Evolutionary conservation across 2,113 vertebrate genomes (phyloP), one percentile per base, ranked within the genome.

Genomic region (Limanda limanda): DNA sequence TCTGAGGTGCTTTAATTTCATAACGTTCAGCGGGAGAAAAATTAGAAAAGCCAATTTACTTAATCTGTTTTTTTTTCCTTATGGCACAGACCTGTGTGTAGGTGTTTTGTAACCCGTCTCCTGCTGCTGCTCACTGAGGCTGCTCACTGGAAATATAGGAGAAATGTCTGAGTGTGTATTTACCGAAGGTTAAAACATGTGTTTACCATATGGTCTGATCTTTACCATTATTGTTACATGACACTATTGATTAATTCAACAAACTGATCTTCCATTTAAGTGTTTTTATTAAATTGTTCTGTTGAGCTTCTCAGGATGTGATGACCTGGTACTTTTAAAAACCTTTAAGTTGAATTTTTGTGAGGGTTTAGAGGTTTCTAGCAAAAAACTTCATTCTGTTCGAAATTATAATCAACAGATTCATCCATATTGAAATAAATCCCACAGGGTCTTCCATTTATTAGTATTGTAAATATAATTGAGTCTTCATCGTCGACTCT

Each of bases 31-130:
- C 27, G 9, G 47, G 72, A 69, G 81, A 85, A 84, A 86, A 83
- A 88, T 88, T 84, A 85, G 72, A 83, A 90, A 86, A 86, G 76
- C 84, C 88, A 89, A 88, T 92, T 89, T 85, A 81, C 63, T 67
- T 88, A 85, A 91, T 91, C 87, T 79, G 25, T 77, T 82, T 80
- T 78, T 51, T 51, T 18, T 17, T 20, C 17, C 47, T 52, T 40
- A 74, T 76, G 82, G 83, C 83, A 23, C 15, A 76, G 71, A 76
- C 74, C 55, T 72, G 57, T 61, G 67, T 79, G 61, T 51, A 78
- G 78, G 79, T 84, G 66, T 76, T 81, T 74, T 78, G 78, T 68
- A 85, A 79, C 68, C 78, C 1, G 57, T 87, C 85, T 85, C 77
- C 74, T 81, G 84, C 80, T 87, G 82, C 24, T 72, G 37, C 72